Base-by-base conservation (phyloP, 2,113 vertebrate genomes). In the Chiloscyllium plagiosum region DNA sequence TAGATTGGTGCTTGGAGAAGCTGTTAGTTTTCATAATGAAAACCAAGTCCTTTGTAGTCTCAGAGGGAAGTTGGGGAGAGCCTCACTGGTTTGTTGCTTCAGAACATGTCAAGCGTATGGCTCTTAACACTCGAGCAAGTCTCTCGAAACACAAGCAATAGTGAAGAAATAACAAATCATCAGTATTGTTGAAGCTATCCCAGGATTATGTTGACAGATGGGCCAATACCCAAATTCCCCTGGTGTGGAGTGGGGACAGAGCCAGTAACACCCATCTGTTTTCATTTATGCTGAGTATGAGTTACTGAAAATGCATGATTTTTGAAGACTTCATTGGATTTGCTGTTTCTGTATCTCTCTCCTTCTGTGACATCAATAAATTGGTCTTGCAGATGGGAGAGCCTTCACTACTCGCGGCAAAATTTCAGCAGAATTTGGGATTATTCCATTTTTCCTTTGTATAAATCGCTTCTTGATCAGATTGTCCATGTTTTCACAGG, bases 231-330 rank as follows among this genome's bases (percentile, higher is more conserved):
- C 93, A 94, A 94, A 94, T 94, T 70, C 37, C 65, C 93, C 22
- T 70, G 93, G 93, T 94, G 93, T 68, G 12, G 42, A 70, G 93
- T 20, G 24, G 66, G 87, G 50, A 90, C 50, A 4, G 24, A 12
- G 93, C 93, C 93, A 94, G 93, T 10, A 69, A 70, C 37, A 70
- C 87, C 87, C 93, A 94, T 94, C 93, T 94, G 93, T 68, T 94
- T 94, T 94, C 66, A 69, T 94, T 94, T 70, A 94, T 22, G 47
- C 3, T 26, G 68, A 70, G 66, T 47, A 69, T 47, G 66, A 70
- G 7, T 94, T 94, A 69, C n/a, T 94, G 66, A 47, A 94, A 94
- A 70, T 94, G 68, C 42, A 15, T 94, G n/a, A 61, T 90, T 68
- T 94, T 94, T 94, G 20, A 12, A 70, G 42, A 70, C 22, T 50